A percentile compares a stretch with the other conserved stretches of the same genome.
phyloP scores from a whole-genome alignment of 2,888 invertebrate species.

The Andrena bucephala region DNA sequence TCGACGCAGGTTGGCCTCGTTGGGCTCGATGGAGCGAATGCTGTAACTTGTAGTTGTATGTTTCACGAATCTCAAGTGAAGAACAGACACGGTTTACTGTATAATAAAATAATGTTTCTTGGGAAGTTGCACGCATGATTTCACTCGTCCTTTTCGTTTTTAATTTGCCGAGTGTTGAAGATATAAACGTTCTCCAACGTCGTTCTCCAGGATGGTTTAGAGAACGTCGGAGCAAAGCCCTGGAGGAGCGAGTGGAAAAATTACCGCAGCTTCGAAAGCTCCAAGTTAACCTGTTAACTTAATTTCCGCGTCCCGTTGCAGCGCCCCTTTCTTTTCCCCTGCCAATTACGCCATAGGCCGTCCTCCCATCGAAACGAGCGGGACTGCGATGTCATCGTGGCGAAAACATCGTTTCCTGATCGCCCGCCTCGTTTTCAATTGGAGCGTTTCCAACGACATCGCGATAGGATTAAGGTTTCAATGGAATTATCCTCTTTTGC shows the following conservation, averaged over 20 bases:
- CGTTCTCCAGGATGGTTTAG: slow-evolving; percentile 1
- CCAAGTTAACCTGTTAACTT: slow-evolving; percentile 36
- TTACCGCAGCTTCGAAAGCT: slow-evolving; percentile 30
- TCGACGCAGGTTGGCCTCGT: too few species aligned
- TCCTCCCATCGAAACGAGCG: slow-evolving; percentile 14
- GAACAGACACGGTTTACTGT: too few species aligned
- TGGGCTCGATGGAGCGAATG: too few species aligned
- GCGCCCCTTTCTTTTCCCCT: slow-evolving; percentile 18
- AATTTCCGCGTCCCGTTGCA: slow-evolving; percentile 24
- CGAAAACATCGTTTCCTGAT: slow-evolving; percentile 39
- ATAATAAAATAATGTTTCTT: too few species aligned
- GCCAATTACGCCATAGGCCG: slow-evolving; percentile 40
- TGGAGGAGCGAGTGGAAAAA: slow-evolving; percentile 7
- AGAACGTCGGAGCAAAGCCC: slow-evolving; percentile 11
- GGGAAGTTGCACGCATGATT: too few species aligned
- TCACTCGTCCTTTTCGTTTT: not conserved
- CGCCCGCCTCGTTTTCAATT: slow-evolving; percentile 40
- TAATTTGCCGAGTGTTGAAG: not conserved
- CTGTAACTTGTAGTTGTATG: too few species aligned
- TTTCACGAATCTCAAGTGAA: too few species aligned
- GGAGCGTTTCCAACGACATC: slow-evolving; percentile 35
- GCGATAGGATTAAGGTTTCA: slow-evolving; percentile 36
- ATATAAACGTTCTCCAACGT: slow-evolving; percentile 15
- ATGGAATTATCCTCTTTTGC: slow-evolving; percentile 29
- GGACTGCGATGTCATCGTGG: slow-evolving; percentile 36